Percentiles rank a stretch among this genome's conserved stretches.
These are phyloP conservation scores for Plodia interpunctella DNA, from an alignment of 1,140 invertebrate species.

Conservation along the genomic window DNA sequence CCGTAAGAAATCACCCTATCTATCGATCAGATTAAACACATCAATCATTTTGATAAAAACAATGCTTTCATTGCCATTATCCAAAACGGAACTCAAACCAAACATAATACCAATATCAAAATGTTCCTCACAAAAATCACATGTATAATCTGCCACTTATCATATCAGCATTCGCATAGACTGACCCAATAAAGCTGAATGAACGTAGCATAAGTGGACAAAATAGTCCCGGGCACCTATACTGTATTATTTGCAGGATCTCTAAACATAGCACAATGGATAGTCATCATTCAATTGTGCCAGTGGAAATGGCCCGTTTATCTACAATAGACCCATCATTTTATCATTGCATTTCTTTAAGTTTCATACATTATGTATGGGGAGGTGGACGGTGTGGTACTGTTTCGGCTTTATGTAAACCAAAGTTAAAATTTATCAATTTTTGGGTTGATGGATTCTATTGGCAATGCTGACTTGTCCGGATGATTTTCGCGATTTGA, in stretches of 20 bases:
- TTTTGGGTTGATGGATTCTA: too few species aligned
- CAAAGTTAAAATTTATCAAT: not conserved
- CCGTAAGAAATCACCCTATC: too few species aligned
- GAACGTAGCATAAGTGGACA: constrained; percentile 57
- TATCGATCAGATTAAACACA: too few species aligned
- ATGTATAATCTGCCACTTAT: constrained; percentile 13
- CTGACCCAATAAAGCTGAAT: constrained; percentile 62
- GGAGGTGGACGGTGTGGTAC: constrained; percentile 3
- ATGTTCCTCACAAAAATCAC: constrained; percentile 10
- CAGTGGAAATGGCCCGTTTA: constrained; percentile 65
- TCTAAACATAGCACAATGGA: constrained; percentile 75
- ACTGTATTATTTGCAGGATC: constrained; percentile 65
- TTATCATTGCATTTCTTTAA: constrained; percentile 72
- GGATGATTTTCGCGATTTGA: too few species aligned
- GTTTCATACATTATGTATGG: constrained; percentile 69
- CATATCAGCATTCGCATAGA: constrained; percentile 39
- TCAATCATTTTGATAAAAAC: too few species aligned
- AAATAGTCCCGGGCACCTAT: constrained; percentile 57
- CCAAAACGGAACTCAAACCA: too few species aligned
- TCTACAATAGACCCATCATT: constrained; percentile 61
- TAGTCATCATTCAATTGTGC: constrained; percentile 71
- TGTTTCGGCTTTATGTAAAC: not conserved
- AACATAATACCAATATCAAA: not conserved
- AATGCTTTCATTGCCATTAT: too few species aligned
- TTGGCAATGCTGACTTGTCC: too few species aligned